Evolutionary conservation across 1,140 invertebrate species (phyloP), one percentile per base, ranked within the genome.

Genomic region (Nilaparvata lugens): DNA sequence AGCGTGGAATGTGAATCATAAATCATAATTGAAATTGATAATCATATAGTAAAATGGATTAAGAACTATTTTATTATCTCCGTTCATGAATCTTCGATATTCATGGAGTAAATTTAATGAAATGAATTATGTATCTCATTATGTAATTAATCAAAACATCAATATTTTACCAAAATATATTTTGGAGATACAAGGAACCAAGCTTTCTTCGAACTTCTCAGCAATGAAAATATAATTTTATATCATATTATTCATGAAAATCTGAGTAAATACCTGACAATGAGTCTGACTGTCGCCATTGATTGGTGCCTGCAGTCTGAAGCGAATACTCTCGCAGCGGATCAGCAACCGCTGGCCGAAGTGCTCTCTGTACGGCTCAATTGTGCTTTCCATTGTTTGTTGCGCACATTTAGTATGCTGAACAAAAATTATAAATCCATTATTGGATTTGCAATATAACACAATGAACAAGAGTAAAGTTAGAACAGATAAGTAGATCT

Each of bases 341-440:
- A 95, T 78, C 65, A 93, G 76, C 61, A 95, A 82, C 67, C 90
- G 79, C 67, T 89, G 86, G 55, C 91, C 89, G 76, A 93, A 93
- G 67, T 91, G 84, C 75, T 94, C 89, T 68, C 83, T 85, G 72
- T 81, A 91, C 58, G 86, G 83, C 61, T 86, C 82, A 4, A 82
- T 69, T 58, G 75, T 75, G 18, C 65, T 65, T 56, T 78, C 74
- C 5, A 28, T 53, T 28, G 69, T 69, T 64, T 74, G 60, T 63
- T 72, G 68, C 68, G 61, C 67, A 28, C 48, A 42, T 58, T 63
- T 70, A 42, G 66, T 63, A 59, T 64, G 68, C 69, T 68, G 65
- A 62, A 61, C 69, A 45, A 52, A 45, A 62, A 54, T 35, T 35
- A 35, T 6, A 35, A 35, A 6, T 4, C 7, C 31, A 35, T 35